phyloP scores from a whole-genome alignment of 2,888 invertebrate genomes.

The Slavum lentiscoides region DNA sequence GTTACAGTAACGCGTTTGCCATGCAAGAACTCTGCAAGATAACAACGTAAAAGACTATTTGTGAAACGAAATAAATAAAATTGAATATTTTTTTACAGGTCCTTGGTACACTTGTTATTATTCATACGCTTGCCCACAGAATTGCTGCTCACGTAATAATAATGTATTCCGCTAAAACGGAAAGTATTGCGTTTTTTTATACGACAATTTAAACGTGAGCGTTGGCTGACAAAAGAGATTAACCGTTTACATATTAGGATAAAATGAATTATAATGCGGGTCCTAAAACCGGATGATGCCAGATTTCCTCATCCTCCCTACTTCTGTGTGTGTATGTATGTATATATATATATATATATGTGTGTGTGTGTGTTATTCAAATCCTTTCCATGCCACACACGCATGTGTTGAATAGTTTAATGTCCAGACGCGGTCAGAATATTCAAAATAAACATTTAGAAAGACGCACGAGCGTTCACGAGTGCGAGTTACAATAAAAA shows the following conservation, averaged over 20 bases:
- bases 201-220: slow-evolving; percentile 29
- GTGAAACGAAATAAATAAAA: not conserved
- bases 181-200: not conserved
- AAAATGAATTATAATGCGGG: slow-evolving; percentile 46
- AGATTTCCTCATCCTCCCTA: slow-evolving; percentile 7
- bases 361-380: slow-evolving; percentile 40
- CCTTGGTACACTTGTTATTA: not conserved
- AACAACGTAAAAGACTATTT: not conserved
- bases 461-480: not conserved
- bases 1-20: too few species aligned
- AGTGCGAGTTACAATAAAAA: slow-evolving; percentile 1
- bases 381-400: slow-evolving; percentile 37
- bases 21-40: not conserved
- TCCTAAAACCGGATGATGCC: slow-evolving; percentile 45
- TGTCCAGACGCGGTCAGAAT: slow-evolving; percentile 42
- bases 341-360: not conserved
- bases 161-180: not conserved
- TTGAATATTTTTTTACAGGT: not conserved
- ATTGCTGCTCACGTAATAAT: not conserved
- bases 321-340: slow-evolving; percentile 3
- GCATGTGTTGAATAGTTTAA: slow-evolving; percentile 52
- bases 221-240: slow-evolving; percentile 35
- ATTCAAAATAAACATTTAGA: slow-evolving; percentile 43
- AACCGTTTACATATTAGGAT: slow-evolving; percentile 44
- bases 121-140: not conserved